A percentile compares a stretch with the other conserved stretches of the same genome.
These are phyloP conservation scores for Nemopilema nomurai DNA, from an alignment of 30 jellyfish, hydroid and myxozoan genomes.

Conservation along the genomic window DNA sequence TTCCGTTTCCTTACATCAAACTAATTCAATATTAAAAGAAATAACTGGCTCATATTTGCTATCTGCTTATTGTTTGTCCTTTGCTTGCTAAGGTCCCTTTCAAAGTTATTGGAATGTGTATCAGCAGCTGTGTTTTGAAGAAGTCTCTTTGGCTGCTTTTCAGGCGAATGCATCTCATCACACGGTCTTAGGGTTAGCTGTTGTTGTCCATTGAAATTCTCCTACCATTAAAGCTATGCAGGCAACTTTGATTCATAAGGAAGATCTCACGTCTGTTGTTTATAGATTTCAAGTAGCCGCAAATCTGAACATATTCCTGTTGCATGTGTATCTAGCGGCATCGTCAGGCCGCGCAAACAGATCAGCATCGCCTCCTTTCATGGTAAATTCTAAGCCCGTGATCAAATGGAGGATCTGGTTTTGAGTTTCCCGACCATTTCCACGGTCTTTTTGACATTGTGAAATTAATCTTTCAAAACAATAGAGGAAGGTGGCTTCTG, in stretches of 20 bases:
- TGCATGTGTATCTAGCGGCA: conserved; percentile 54
- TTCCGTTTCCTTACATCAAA: not conserved
- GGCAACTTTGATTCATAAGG: conserved; percentile 37
- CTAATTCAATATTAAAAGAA: not conserved
- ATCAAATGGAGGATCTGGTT: conserved; percentile 48
- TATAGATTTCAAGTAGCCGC: conserved; percentile 42
- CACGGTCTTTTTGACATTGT: conserved; percentile 67
- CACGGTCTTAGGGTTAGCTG: not conserved
- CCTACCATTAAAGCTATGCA: not conserved
- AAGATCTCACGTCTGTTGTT: conserved; percentile 38
- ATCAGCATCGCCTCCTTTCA: conserved; percentile 57
- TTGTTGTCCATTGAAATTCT: not conserved
- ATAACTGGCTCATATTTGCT: not conserved
- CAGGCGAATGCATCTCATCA: not conserved
- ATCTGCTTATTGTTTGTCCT: not conserved
- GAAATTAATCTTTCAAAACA: conserved; percentile 33
- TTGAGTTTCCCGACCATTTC: conserved; percentile 51
- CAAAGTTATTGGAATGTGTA: not conserved
- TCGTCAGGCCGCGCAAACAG: conserved; percentile 53
- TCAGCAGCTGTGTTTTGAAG: not conserved
- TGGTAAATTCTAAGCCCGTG: conserved; percentile 52
- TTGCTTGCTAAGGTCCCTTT: not conserved
- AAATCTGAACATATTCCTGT: conserved; percentile 44
- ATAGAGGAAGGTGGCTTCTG: conserved; percentile 42
- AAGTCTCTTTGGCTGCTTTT: not conserved